Base-by-base conservation (phyloP, 1,140 invertebrate genomes). In the Brachionus paranguensis region DNA sequence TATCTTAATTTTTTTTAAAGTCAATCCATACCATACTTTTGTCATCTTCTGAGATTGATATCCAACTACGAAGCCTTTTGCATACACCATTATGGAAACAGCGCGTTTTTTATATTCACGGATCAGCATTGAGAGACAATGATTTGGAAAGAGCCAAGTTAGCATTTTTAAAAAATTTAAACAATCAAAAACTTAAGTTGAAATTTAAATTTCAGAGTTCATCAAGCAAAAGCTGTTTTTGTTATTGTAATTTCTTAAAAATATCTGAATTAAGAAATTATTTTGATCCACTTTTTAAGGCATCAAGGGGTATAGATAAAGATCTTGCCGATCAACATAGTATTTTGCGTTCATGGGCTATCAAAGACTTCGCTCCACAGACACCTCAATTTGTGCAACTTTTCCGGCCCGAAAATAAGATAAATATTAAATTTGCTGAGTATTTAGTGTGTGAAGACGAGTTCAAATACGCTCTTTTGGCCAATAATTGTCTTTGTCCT, bases 401-500 rank as follows among this genome's bases (percentile, higher is more conserved):
- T 17, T 84, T 84, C 50, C 10, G 68, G 2, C 60, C 81, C 17
- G 81, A 84, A 55, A 84, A 84, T 24, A 50, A 53, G 17, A 84
- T 84, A 27, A 68, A 84, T 47, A 70, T 84, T 7, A 70, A 72
- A 37, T 84, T 70, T 84, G 81, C 65, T 43, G 81, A 84, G 37
- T 60, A 70, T 43, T 24, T 84, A 27, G 65, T 84, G 0, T 84
- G 81, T 74, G 81, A 84, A 53, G 81, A 84, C 43, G 81, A 84
- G 37, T 70, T 84, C 27, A 84, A 84, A 74, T 84, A 84, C 17
- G 81, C 81, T 70, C 47, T 84, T 41, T 55, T 84, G 81, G 81
- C 81, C 7, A 70, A 68, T 4, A 74, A 84, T 29, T 84, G 81
- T 74, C 24, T 84, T 3, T 84, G 81, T 72, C 65, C 60, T 27